Base-by-base conservation (phyloP, 2,113 vertebrate genomes). In the Lipophrys pholis region DNA sequence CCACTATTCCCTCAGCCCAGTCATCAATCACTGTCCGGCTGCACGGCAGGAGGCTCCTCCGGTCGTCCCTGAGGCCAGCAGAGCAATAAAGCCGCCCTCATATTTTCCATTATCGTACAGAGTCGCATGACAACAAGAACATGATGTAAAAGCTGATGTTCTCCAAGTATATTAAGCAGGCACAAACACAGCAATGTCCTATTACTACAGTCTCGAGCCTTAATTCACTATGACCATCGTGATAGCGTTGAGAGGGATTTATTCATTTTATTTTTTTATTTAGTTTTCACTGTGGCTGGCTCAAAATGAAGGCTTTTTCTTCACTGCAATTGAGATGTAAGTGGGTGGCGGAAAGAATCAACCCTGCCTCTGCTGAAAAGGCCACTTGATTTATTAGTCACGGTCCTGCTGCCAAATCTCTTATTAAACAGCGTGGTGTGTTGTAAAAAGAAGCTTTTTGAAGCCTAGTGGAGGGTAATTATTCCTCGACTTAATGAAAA, bases 21-120 rank as follows among this genome's bases (percentile, higher is more conserved):
- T 39, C 81, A 86, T 91, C 86, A 80, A 78, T 87, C 87, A 78
- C 64, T 66, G 82, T 68, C 76, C 68, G 67, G 66, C 85, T 71
- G 64, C 73, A 60, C 74, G 66, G 73, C 80, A 49, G 68, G 69
- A 57, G 15, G 55, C 58, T 46, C 36, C 42, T 8, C 52, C 54
- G 73, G 57, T 17, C 16, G 61, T 80, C 81, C 68, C 76, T 8
- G 5, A 82, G 66, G 56, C 69, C 58, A 11, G 71, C 49, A 12
- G 55, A 78, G 68, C 54, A 58, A 70, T 76, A 75, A 80, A 83
- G 61, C 57, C 38, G 1, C 70, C 12, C 54, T 89, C 63, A 67
- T 63, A 73, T 64, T 87, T 78, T 85, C 69, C 80, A 64, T 45
- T 56, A 82, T 66, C 73, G 36, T 53, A 53, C 48, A 60, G 54